These are phyloP conservation scores for Brachyptera risi DNA, from an alignment of 2,888 invertebrate genomes.

Conservation along the genomic window DNA sequence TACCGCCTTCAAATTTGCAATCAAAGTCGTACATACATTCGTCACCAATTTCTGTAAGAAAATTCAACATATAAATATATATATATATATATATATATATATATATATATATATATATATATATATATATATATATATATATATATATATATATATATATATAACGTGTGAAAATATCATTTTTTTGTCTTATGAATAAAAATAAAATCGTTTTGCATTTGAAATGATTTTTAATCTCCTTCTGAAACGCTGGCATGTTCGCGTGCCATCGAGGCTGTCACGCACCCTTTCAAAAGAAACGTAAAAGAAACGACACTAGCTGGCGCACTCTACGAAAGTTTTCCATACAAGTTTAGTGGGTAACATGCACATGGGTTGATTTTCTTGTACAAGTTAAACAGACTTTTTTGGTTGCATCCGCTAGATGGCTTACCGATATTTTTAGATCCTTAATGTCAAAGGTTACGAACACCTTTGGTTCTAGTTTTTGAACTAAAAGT, in stretches of 20 bases:
- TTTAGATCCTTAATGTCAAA: neutral
- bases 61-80: neutral
- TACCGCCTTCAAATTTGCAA: neutral
- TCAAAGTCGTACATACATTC: slow-evolving; percentile 9
- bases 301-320: neutral
- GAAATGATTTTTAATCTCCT: slow-evolving; percentile 15
- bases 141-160: neutral
- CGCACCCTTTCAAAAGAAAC: neutral
- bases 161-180: too few species aligned
- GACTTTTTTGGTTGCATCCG: neutral
- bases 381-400: too few species aligned
- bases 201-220: slow-evolving; percentile 15
- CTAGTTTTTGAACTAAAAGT: too few species aligned
- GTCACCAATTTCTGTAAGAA: neutral
- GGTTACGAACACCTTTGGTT: too few species aligned
- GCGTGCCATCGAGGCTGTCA: slow-evolving; percentile 1
- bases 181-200: too few species aligned
- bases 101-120: too few species aligned
- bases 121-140: too few species aligned
- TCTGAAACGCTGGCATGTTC: neutral
- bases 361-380: neutral
- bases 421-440: neutral
- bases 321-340: neutral
- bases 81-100: too few species aligned
- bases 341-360: neutral